A percentile compares a stretch with the other conserved stretches of the same genome.
These are phyloP conservation scores for Poliocrania exsul DNA, from an alignment of 2,797 vertebrate genomes.

Conservation along the genomic window DNA sequence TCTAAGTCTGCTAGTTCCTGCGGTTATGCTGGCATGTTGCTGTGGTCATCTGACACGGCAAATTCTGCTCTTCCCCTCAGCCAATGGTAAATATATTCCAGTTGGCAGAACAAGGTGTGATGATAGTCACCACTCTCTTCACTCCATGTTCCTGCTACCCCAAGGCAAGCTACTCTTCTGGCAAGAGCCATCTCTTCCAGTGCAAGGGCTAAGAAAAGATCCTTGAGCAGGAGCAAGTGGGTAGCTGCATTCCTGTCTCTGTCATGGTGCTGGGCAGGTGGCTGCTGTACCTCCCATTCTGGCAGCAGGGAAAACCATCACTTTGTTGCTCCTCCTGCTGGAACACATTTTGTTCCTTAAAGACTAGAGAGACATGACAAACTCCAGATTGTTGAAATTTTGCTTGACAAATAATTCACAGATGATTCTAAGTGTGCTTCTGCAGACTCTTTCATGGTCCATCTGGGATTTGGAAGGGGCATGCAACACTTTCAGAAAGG, in stretches of 20 bases:
- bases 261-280: not conserved
- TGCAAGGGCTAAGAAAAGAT: not conserved
- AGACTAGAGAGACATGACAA: not conserved
- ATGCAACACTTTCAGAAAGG: not conserved
- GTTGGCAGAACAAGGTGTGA: not conserved
- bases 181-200: not conserved
- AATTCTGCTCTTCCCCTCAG: not conserved
- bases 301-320: not conserved
- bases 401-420: not conserved
- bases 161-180: not conserved
- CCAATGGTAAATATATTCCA: not conserved
- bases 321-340: not conserved
- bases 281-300: not conserved
- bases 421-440: not conserved
- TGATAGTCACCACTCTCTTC: not conserved
- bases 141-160: not conserved
- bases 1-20: not conserved
- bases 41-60: not conserved
- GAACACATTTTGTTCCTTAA: not conserved
- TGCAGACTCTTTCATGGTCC: not conserved
- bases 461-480: not conserved
- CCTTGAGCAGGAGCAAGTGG: not conserved
- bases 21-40: accelerated
- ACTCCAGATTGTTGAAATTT: not conserved
- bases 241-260: not conserved